Conservation (phyloP, 2,888 invertebrate genomes). For the Biston stratarius region DNA sequence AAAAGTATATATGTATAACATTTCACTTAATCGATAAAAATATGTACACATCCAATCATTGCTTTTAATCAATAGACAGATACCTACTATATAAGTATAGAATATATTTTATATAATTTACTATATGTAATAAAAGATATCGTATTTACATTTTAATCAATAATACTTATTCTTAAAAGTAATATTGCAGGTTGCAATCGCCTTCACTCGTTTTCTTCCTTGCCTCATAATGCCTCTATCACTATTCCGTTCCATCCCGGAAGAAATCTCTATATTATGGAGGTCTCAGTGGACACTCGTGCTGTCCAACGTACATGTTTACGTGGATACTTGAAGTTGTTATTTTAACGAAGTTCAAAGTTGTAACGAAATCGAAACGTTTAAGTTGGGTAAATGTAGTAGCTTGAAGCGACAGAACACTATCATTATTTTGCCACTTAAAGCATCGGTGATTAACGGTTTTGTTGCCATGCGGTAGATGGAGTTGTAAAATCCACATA, state of each 20-base stretch:
- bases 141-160: conserved; percentile 74
- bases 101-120: conserved; percentile 62
- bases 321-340: conserved; percentile 8
- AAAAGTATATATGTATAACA: conserved; percentile 54
- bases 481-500: too few species aligned
- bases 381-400: background rate
- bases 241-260: conserved; percentile 35
- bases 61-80: conserved; percentile 70
- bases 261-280: conserved; percentile 30
- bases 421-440: conserved; percentile 1
- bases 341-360: background rate
- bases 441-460: too few species aligned
- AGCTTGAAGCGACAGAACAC: conserved; percentile 23
- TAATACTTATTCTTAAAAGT: conserved; percentile 74
- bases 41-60: conserved; percentile 81
- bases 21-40: conserved; percentile 66
- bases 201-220: conserved; percentile 54
- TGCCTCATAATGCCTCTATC: conserved; percentile 43
- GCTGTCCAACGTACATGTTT: conserved; percentile 3
- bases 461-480: too few species aligned
- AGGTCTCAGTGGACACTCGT: conserved; percentile 29
- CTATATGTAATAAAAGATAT: conserved; percentile 56
- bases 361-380: background rate
- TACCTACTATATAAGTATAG: conserved; percentile 47
- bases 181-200: conserved; percentile 83